Percentiles rank a stretch among this genome's conserved stretches.
Evolutionary conservation across 1,140 invertebrate genomes (phyloP).

Genomic region (Drosophila pallidifrons): DNA sequence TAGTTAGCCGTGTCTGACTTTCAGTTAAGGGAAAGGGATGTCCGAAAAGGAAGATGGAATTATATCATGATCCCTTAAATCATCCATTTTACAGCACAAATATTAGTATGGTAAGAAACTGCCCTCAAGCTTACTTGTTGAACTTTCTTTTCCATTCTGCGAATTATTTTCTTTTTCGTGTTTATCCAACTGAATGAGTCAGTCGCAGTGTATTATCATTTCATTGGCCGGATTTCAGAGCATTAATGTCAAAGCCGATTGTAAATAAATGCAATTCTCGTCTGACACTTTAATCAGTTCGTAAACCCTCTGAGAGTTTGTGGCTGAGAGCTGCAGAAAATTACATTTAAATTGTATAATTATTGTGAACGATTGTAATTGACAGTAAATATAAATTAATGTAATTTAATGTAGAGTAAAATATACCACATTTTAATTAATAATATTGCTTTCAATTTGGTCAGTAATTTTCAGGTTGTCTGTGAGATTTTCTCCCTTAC

Average conservation of each 20-base stretch:
- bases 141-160: neutral
- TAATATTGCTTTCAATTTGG: neutral
- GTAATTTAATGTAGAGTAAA: neutral
- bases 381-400: neutral
- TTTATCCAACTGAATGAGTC: neutral
- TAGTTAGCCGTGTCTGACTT: conserved; percentile 1
- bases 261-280: neutral
- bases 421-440: too few relatives aligned
- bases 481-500: conserved; percentile 35
- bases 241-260: neutral
- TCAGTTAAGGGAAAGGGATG: neutral
- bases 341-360: conserved; percentile 4
- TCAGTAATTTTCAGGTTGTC: neutral
- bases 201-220: conserved; percentile 1
- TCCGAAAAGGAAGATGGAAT: neutral
- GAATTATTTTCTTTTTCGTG: neutral
- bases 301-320: conserved; percentile 7
- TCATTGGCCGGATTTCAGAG: neutral
- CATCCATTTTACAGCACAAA: neutral
- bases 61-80: neutral
- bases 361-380: neutral
- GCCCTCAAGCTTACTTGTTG: neutral
- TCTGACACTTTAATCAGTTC: conserved; percentile 14
- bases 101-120: neutral
- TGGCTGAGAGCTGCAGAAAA: neutral